These are phyloP conservation scores for Eupithecia subumbrata DNA, from an alignment of 2,888 invertebrate species.

Conservation along the genomic window DNA sequence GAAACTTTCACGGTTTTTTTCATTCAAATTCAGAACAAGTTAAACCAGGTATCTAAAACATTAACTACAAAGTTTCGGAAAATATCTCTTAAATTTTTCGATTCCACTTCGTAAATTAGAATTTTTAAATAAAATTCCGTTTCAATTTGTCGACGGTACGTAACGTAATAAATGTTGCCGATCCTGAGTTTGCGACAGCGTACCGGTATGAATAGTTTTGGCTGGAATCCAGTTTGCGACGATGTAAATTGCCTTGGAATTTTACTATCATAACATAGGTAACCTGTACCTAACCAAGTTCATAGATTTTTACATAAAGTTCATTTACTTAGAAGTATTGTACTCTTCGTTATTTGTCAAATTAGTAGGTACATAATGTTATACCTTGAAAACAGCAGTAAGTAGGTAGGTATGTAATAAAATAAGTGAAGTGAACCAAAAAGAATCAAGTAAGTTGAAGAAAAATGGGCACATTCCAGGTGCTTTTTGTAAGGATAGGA, in stretches of 20 bases:
- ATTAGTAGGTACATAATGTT: not conserved
- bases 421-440: not conserved
- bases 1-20: too few relatives aligned
- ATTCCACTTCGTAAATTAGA: conserved; percentile 32
- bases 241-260: conserved; percentile 31
- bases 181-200: conserved; percentile 33
- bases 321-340: not conserved
- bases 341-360: not conserved
- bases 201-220: conserved; percentile 50
- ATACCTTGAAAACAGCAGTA: not conserved
- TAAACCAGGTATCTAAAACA: not conserved
- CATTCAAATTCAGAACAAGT: not conserved
- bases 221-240: conserved; percentile 56
- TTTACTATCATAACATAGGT: conserved; percentile 1
- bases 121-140: conserved; percentile 42
- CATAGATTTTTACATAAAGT: not conserved
- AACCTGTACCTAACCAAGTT: not conserved
- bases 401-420: too few relatives aligned
- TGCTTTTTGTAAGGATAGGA: not conserved
- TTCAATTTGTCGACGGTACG: conserved; percentile 42
- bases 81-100: conserved; percentile 19
- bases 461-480: not conserved
- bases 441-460: not conserved
- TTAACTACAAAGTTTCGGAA: not conserved
- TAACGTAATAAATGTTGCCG: conserved; percentile 28